Conservation (phyloP, 2,113 vertebrate genomes). For the Erythrocebus patas region DNA sequence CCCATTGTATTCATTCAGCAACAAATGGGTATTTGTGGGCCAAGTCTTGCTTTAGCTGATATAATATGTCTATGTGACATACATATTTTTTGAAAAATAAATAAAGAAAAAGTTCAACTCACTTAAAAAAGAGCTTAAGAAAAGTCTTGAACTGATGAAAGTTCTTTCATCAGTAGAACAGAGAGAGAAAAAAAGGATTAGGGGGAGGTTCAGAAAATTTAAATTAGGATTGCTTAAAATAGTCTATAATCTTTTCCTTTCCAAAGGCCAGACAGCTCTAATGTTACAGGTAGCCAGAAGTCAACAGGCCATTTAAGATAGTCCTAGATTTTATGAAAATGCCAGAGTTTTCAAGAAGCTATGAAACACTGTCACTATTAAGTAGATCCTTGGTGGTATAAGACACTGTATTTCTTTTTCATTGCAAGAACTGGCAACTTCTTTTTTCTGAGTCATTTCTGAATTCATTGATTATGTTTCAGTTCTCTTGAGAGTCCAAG, state of each 20-base stretch:
- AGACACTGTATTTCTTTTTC: background rate
- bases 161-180: background rate
- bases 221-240: background rate
- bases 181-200: background rate
- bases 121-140: background rate
- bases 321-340: background rate
- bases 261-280: background rate
- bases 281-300: background rate
- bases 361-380: background rate
- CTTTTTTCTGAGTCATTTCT: background rate
- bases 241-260: background rate
- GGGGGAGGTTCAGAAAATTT: background rate
- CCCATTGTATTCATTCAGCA: background rate
- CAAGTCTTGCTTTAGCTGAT: background rate
- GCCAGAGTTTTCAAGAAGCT: background rate
- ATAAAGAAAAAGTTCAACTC: background rate
- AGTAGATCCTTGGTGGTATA: background rate
- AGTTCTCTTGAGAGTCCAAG: background rate
- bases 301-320: background rate
- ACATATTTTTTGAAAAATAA: constrained; percentile 15
- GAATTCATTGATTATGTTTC: background rate
- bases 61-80: background rate
- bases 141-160: background rate
- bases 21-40: background rate
- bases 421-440: background rate